Percentiles rank a stretch among this genome's conserved stretches.
phyloP scores from a whole-genome alignment of 1,140 invertebrate genomes.

The Danaus melanippus region DNA sequence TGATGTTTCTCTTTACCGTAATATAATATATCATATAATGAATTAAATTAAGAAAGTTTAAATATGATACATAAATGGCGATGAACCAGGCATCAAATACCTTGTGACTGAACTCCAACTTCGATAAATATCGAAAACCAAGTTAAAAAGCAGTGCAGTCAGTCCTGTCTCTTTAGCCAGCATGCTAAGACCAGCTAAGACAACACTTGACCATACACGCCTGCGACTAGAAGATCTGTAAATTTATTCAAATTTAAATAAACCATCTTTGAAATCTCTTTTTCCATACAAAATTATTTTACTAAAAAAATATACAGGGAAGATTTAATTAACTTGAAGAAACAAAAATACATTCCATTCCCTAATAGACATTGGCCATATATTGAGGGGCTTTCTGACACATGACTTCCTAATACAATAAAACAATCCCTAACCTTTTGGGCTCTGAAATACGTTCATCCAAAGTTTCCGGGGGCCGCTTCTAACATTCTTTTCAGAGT shows the following conservation, averaged over 20 bases:
- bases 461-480: conserved; percentile 13
- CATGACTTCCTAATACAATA: conserved; percentile 16
- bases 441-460: conserved; percentile 13
- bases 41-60: background rate
- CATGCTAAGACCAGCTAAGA: conserved; percentile 85
- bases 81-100: conserved; percentile 16
- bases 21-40: too few species aligned
- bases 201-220: conserved; percentile 76
- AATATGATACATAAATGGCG: background rate
- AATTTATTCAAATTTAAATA: conserved; percentile 7
- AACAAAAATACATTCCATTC: too few species aligned
- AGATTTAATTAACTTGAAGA: too few species aligned
- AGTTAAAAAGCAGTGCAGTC: conserved; percentile 84
- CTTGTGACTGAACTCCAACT: conserved; percentile 67
- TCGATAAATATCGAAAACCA: conserved; percentile 80
- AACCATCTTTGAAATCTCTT: background rate
- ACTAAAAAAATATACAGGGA: too few species aligned
- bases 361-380: too few species aligned
- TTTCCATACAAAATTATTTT: too few species aligned
- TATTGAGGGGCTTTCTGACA: too few species aligned
- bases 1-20: too few species aligned
- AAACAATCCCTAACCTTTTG: conserved; percentile 16
- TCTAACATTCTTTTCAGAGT: conserved; percentile 17
- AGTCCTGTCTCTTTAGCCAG: conserved; percentile 94
- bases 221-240: conserved; percentile 37